Base-by-base conservation (phyloP, 1,140 invertebrate genomes). In the Orussus abietinus region DNA sequence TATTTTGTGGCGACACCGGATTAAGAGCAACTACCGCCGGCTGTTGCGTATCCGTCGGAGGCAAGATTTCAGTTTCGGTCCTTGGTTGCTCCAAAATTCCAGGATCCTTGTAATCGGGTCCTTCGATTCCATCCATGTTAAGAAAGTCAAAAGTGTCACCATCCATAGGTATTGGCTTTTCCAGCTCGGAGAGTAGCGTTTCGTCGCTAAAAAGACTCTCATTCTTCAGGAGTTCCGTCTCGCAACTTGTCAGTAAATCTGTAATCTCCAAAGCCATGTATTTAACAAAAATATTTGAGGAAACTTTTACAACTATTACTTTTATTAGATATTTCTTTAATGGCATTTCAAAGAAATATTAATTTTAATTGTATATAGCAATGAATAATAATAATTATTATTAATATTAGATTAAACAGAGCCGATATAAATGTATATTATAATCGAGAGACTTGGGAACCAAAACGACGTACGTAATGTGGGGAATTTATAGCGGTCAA, bases 241-340 rank as follows among this genome's bases (percentile, higher is more conserved):
- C 68, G 51, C 63, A 72, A 29, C 68, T 69, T 13, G 60, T 62
- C 2, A 72, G 32, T 1, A 74, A 39, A 57, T 72, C 69, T 74
- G 48, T 17, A 63, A 57, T 5, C 14, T n/a, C 19, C 32, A 20
- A 19, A 7, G 28, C 19, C 20, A 10, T 22, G 19, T 9, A 18
- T 21, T n/a, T 31, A 29, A 26, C 20, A 20, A n/a, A 20, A 21
- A 22, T 22, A 38, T 19, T 5, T 20, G 40, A 5, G 20, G 33
- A 41, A 12, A 15, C 17, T 1, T 26, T 38, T 25, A 19, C n/a
- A 19, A n/a, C n/a, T 36, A 31, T 40, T 11, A 14, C 15, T 11
- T 41, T 4, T n/a, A 5, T 20, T 18, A 19, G 2, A 12, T 20
- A 17, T 11, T 5, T 5, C 17, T 4, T 15, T 10, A 14, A 6